phyloP scores from a whole-genome alignment of 2,888 invertebrate genomes.

The Hydropsyche betteni region DNA sequence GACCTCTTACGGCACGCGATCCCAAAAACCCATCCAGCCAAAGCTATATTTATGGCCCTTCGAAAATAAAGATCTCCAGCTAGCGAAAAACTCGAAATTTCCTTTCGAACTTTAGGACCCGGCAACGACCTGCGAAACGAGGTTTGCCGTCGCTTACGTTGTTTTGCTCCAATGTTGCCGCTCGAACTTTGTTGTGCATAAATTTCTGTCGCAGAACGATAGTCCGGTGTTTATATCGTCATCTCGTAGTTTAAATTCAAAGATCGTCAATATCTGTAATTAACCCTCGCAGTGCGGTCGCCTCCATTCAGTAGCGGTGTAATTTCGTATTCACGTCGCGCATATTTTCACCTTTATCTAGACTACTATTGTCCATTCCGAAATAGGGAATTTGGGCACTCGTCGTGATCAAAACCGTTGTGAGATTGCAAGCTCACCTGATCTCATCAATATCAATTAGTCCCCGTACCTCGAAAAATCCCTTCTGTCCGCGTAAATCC shows the following conservation, averaged over 20 bases:
- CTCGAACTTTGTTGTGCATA: too few species aligned
- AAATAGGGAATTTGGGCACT: not conserved
- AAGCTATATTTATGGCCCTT: conserved; percentile 36
- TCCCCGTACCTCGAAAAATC: not conserved
- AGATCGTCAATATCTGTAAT: conserved; percentile 23
- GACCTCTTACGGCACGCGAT: conserved; percentile 41
- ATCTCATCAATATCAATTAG: conserved; percentile 29
- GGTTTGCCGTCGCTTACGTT: too few species aligned
- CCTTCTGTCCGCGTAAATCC: not conserved
- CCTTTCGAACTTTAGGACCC: not conserved
- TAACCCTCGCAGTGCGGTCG: conserved; percentile 1
- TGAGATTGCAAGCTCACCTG: conserved; percentile 26
- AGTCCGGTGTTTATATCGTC: too few species aligned
- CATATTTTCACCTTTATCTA: conserved; percentile 23
- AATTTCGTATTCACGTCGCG: conserved; percentile 23
- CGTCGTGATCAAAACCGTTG: conserved; percentile 18
- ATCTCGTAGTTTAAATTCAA: conserved; percentile 12
- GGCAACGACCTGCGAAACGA: too few species aligned
- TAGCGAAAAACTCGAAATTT: not conserved
- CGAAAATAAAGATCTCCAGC: conserved; percentile 16
- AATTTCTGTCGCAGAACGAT: too few species aligned
- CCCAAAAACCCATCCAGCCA: conserved; percentile 30
- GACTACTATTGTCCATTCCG: conserved; percentile 20
- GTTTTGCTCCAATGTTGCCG: too few species aligned
- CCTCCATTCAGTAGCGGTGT: not conserved